Conservation (phyloP, 1,140 invertebrate species). For the Pseudobourletiella spinata region DNA sequence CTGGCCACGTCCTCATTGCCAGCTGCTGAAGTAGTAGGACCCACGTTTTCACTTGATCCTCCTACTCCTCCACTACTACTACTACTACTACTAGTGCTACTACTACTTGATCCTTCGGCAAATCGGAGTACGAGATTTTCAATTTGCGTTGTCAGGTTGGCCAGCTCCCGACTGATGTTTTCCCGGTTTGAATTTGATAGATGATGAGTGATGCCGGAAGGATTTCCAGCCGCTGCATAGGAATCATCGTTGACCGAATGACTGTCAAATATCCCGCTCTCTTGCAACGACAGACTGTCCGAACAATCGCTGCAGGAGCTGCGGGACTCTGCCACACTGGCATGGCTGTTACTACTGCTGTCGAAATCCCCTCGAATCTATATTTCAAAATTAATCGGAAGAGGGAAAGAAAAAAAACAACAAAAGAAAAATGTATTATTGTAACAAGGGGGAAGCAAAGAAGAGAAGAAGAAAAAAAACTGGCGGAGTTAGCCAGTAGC, state of each 20-base stretch:
- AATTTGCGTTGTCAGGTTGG: slow-evolving; percentile 49
- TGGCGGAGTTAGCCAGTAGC: too few relatives aligned
- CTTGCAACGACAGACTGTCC: slow-evolving; percentile 44
- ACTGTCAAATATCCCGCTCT: slow-evolving; percentile 55
- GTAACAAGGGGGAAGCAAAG: too few relatives aligned
- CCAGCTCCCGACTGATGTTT: slow-evolving; percentile 49
- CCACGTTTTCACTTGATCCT: too few relatives aligned
- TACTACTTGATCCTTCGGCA: slow-evolving; percentile 8
- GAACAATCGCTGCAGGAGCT: slow-evolving; percentile 36
- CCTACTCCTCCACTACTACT: too few relatives aligned
- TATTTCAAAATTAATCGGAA: slow-evolving; percentile 2
- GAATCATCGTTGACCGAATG: slow-evolving; percentile 26
- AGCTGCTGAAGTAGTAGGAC: not conserved
- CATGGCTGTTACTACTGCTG: slow-evolving; percentile 26
- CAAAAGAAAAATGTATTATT: too few relatives aligned
- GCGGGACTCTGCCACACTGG: slow-evolving; percentile 28
- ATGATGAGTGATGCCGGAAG: too few relatives aligned
- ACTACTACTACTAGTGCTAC: not conserved
- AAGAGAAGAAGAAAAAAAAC: too few relatives aligned
- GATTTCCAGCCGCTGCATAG: slow-evolving; percentile 1
- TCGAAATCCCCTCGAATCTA: slow-evolving; percentile 23
- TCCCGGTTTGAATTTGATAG: slow-evolving; percentile 37
- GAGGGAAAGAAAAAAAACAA: not conserved
- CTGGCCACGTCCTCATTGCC: not conserved
- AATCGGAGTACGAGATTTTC: slow-evolving; percentile 41